Evolutionary conservation across 2,888 invertebrate genomes (phyloP), one percentile per base, ranked within the genome.

Genomic region (Erebia epiphron): DNA sequence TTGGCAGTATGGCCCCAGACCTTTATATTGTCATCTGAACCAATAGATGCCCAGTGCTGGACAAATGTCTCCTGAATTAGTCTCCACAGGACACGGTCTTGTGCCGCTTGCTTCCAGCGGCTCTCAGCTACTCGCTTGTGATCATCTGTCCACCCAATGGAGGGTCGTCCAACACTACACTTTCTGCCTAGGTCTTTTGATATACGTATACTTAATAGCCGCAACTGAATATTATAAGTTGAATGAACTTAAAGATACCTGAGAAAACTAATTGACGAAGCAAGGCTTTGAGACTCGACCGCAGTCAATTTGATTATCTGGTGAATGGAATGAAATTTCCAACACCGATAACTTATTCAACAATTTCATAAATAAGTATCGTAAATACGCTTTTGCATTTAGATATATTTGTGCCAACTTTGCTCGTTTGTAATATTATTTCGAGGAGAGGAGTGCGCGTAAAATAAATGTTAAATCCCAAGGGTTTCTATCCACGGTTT

Each of bases 361-460:
- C n/a, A 60, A 26, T 43, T 41, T 60, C 41, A 60, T 43, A 41
- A 58, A 58, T 58, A n/a, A n/a, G n/a, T n/a, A 58, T 58, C n/a
- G 58, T 35, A 41, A 21, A n/a, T n/a, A n/a, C 41, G 41, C 16
- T 43, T n/a, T 60, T 60, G 9, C 41, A 60, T 60, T 60, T 41
- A n/a, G n/a, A n/a, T n/a, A n/a, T n/a, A 41, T 60, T 41, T 43
- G 16, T 16, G 16, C 41, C 9, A 60, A 60, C 16, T 60, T 43
- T 43, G 60, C 60, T 16, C 60, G 43, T 43, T n/a, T n/a, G n/a
- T n/a, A n/a, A n/a, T 60, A 41, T 43, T 60, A 60, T 60, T 60
- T 60, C 43, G 60, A 5, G 14, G 41, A 58, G 57, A 1, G 13
- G 41, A 57, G 26, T 13, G 57, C n/a, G n/a, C 16, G 10, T 60